Evolutionary conservation across 92 coral and sea anemone species (phyloP), one percentile per base, ranked within the genome.

Genomic region (Epizoanthus ramosus): DNA sequence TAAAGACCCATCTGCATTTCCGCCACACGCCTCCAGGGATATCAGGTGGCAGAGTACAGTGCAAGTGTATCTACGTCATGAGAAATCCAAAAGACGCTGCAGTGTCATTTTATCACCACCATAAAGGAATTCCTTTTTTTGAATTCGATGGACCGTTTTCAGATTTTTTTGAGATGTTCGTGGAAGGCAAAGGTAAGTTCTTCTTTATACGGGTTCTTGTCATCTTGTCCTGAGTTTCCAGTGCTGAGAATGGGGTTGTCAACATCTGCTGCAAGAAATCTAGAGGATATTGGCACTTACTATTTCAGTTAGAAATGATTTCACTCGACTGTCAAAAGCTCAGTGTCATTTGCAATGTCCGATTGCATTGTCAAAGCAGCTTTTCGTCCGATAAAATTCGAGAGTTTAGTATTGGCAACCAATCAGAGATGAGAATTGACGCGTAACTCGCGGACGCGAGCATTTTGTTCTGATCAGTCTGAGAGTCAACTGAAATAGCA

Each of bases 31-130:
- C 87, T 13, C 83, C 71, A 14, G 71, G 65, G 15, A 68, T 76
- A 57, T 70, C 66, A 17, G 71, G 60, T 31, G 54, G 37, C 17
- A 79, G 41, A 3, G 84, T 72, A n/a, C 69, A 84, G 52, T 83
- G 91, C 75, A 90, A 79, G 70, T 83, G 83, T 52, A 67, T 90
- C 31, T 90, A 87, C 66, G 80, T 87, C 33, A 83, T 88, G 28
- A 82, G 93, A 31, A 90, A 90, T 61, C 91, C 93, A n/a, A 90
- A 84, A 19, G 93, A 90, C 45, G 79, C 16, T 4, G 91, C 85
- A 0, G 87, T 90, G 37, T 90, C 93, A 0, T 84, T n/a, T 24
- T 87, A 87, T 68, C 85, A 84, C 52, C 61, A 45, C 7, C 61
- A 82, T 52, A 68, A 70, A 68, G 86, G 84, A 1, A 60, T 43